Evolutionary conservation across 2,888 invertebrate species (phyloP).

Genomic region (Acanthosepion pharaonis): DNA sequence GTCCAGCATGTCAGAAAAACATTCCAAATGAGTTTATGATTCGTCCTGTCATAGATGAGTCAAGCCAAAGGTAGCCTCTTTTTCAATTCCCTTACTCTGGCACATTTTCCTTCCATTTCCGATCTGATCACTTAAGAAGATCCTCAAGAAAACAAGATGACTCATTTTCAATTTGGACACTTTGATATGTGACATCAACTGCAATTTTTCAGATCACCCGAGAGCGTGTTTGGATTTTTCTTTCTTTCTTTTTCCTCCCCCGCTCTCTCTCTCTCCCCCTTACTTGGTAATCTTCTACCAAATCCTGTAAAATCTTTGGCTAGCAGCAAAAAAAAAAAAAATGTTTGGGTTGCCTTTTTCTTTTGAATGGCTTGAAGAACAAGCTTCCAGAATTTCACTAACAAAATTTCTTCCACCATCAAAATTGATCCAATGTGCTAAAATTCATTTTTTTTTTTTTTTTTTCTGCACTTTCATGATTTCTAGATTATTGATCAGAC

Average conservation of each 20-base stretch:
- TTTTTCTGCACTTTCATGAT: neutral
- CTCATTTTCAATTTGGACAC: neutral
- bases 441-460: neutral
- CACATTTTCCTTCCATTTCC: neutral
- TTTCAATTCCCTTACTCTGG: neutral
- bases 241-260: neutral
- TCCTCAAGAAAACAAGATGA: conserved; percentile 47
- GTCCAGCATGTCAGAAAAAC: conserved; percentile 65
- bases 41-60: conserved; percentile 50
- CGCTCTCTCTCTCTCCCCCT: too few relatives aligned
- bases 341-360: neutral
- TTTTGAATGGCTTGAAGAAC: neutral
- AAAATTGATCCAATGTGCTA: neutral
- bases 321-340: neutral
- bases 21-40: conserved; percentile 51
- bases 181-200: neutral
- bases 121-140: conserved; percentile 40
- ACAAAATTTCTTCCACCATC: neutral
- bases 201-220: neutral
- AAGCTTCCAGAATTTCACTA: neutral
- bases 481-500: neutral
- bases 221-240: neutral
- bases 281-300: neutral
- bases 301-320: neutral
- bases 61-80: conserved; percentile 48